phyloP scores from a whole-genome alignment of 2,888 invertebrate species.

The Oxyteleia sp. region DNA sequence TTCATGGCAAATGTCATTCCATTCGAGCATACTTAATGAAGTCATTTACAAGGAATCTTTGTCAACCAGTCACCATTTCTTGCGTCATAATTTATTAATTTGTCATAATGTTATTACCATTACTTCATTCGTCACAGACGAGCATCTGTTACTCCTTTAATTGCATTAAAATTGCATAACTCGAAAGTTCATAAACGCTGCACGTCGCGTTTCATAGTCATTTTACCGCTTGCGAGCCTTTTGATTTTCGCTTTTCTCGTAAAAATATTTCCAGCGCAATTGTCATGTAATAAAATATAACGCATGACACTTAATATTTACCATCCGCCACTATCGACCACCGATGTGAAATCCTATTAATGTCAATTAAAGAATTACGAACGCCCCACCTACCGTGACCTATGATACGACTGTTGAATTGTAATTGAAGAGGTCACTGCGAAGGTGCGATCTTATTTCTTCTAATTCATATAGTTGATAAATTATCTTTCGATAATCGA shows the following conservation, averaged over 20 bases:
- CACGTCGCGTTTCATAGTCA: neutral
- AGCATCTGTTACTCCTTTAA: conserved; percentile 18
- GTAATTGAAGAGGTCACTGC: conserved; percentile 31
- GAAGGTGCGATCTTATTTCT: conserved; percentile 18
- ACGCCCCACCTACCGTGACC: conserved; percentile 35
- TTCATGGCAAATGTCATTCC: conserved; percentile 58
- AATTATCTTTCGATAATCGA: conserved; percentile 25
- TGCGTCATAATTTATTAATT: conserved; percentile 11
- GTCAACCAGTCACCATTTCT: conserved; percentile 6
- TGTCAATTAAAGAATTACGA: conserved; percentile 53
- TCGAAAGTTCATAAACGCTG: too few species aligned
- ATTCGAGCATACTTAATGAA: conserved; percentile 19
- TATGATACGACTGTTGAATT: conserved; percentile 32
- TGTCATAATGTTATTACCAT: conserved; percentile 15
- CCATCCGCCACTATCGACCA: conserved; percentile 18
- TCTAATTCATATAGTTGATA: conserved; percentile 2
- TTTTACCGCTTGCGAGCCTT: neutral
- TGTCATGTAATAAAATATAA: neutral
- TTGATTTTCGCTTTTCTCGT: neutral
- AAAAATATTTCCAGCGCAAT: neutral
- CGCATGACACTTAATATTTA: conserved; percentile 5
- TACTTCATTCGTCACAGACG: neutral
- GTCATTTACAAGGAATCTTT: conserved; percentile 20
- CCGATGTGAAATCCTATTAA: conserved; percentile 48
- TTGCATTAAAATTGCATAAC: neutral